phyloP scores from a whole-genome alignment of 2,113 vertebrate genomes.

The Grus americana region DNA sequence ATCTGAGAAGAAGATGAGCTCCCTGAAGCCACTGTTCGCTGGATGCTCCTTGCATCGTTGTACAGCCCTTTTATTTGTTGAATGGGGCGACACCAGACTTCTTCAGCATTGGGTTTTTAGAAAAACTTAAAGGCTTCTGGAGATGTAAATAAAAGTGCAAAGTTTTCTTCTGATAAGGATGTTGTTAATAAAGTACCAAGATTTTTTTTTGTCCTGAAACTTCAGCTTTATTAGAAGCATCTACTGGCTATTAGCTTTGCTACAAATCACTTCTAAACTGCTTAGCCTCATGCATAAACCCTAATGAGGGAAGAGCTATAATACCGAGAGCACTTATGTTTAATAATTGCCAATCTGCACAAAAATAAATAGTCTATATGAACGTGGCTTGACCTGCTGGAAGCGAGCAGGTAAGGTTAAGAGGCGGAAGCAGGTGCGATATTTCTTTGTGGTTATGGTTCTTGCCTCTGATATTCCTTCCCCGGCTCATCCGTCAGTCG shows the following conservation, averaged over 20 bases:
- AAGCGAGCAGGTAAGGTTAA: background rate
- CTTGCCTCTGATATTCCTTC: background rate
- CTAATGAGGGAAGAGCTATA: background rate
- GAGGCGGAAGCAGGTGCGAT: background rate
- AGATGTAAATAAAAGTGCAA: background rate
- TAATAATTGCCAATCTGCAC: background rate
- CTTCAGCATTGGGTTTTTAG: background rate
- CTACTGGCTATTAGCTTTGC: background rate
- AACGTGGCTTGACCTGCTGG: background rate
- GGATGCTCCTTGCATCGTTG: background rate
- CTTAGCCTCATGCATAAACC: background rate
- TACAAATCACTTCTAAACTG: background rate
- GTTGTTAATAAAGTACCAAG: background rate
- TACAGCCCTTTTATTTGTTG: background rate
- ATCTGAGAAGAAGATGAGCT: background rate
- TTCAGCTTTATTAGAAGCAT: background rate
- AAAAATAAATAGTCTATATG: background rate
- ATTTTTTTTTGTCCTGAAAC: background rate
- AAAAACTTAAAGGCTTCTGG: background rate
- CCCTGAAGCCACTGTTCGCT: background rate
- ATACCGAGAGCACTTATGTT: background rate
- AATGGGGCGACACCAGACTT: background rate
- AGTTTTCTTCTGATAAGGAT: background rate
- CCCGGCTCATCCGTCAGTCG: fast-evolving
- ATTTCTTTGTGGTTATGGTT: background rate